A percentile compares a stretch with the other conserved stretches of the same genome.
These are phyloP conservation scores for Antrozous pallidus DNA, from an alignment of 2,797 vertebrate species.

Conservation along the genomic window DNA sequence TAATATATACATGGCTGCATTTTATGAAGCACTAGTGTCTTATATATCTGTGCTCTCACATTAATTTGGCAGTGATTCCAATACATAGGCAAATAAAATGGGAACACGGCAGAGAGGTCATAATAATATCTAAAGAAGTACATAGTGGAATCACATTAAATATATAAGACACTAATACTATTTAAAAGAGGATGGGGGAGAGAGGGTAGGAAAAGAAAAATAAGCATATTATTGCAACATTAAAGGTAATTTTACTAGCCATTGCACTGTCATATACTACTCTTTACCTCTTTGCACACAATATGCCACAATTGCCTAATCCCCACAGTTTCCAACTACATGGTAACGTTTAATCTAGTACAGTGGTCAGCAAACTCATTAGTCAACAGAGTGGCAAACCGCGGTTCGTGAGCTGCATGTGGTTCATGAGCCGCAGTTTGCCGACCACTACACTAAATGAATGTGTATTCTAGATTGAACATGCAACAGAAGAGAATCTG, in stretches of 20 bases:
- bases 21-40: background rate
- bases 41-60: background rate
- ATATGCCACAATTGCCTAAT: too few species aligned
- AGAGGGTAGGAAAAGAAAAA: background rate
- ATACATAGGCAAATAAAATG: background rate
- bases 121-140: background rate
- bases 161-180: background rate
- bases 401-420: too few species aligned
- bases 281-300: too few species aligned
- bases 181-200: background rate
- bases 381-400: too few species aligned
- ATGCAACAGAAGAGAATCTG: background rate
- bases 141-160: background rate
- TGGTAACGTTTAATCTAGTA: too few species aligned
- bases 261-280: too few species aligned
- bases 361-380: too few species aligned
- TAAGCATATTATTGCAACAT: background rate
- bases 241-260: background rate
- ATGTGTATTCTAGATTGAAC: background rate
- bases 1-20: background rate
- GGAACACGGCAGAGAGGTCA: background rate
- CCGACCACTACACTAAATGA: background rate
- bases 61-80: background rate
- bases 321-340: too few species aligned
- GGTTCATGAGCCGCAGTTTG: too few species aligned